These are phyloP conservation scores for Anneissia japonica DNA, from an alignment of 35 echinoderm and acorn worm genomes.

Conservation along the genomic window DNA sequence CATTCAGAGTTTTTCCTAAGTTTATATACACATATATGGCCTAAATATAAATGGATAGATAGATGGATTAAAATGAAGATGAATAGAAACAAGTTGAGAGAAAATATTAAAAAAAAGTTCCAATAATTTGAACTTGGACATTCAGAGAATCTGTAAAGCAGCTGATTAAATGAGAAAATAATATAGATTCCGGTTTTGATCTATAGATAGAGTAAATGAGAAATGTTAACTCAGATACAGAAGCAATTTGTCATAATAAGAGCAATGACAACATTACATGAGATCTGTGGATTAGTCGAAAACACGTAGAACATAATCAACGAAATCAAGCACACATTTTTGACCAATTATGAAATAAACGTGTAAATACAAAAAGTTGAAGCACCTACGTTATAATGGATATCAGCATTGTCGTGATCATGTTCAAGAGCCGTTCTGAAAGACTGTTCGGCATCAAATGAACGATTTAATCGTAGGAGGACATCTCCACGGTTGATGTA, in stretches of 20 bases:
- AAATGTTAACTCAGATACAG: neutral
- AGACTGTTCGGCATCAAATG: slow-evolving; percentile 21
- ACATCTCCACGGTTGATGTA: slow-evolving; percentile 55
- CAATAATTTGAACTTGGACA: too few relatives aligned
- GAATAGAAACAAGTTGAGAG: too few relatives aligned
- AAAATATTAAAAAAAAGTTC: too few relatives aligned
- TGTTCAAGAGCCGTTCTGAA: slow-evolving; percentile 29
- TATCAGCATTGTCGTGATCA: slow-evolving; percentile 44
- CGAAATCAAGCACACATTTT: neutral
- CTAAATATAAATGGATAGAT: too few relatives aligned
- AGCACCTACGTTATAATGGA: slow-evolving; percentile 57
- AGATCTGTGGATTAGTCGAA: neutral
- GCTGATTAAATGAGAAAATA: neutral
- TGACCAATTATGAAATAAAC: neutral
- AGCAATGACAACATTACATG: neutral
- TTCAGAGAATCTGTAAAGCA: neutral
- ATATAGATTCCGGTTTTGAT: neutral
- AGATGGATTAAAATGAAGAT: too few relatives aligned
- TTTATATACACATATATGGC: too few relatives aligned
- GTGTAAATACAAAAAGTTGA: neutral
- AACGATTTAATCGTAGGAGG: slow-evolving; percentile 16
- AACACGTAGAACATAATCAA: neutral
- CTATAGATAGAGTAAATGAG: neutral
- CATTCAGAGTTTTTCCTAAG: too few relatives aligned
- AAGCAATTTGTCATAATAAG: neutral